These are phyloP conservation scores for Sinohyriopsis cumingii DNA, from an alignment of 2,888 invertebrate genomes.

Conservation along the genomic window DNA sequence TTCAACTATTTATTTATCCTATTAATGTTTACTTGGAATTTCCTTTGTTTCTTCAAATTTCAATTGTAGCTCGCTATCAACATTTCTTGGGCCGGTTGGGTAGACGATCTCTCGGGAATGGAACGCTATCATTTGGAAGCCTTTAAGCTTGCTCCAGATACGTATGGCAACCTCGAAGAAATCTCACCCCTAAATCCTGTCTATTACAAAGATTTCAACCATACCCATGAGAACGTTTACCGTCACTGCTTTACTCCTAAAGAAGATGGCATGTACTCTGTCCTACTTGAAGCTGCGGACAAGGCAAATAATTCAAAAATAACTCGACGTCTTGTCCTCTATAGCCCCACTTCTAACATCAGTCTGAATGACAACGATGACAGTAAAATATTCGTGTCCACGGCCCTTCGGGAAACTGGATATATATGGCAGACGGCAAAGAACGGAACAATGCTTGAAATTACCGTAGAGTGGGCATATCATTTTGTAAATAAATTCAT, in stretches of 20 bases:
- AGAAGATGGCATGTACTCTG: not conserved
- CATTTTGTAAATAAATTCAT: too few species aligned
- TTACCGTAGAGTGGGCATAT: too few species aligned
- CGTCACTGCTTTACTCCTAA: too few species aligned
- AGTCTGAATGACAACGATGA: not conserved
- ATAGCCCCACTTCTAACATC: not conserved
- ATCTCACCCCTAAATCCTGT: conserved; percentile 6
- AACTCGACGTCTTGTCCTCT: not conserved
- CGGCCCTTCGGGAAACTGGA: not conserved
- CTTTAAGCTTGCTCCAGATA: conserved; percentile 6
- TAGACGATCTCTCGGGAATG: conserved; percentile 8
- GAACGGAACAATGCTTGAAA: too few species aligned
- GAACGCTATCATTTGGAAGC: conserved; percentile 6
- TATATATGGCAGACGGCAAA: not conserved
- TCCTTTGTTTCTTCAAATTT: too few species aligned
- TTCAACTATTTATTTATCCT: too few species aligned
- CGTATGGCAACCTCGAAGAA: conserved; percentile 11
- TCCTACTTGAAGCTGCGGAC: not conserved
- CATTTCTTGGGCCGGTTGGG: conserved; percentile 12
- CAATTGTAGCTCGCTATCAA: conserved; percentile 5
- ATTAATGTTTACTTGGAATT: too few species aligned
- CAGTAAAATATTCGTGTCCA: not conserved
- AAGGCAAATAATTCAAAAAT: conserved; percentile 3
- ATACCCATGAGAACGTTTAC: not conserved
- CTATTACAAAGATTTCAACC: not conserved